Conservation (phyloP, 1,140 invertebrate genomes). For the Pomacea maculata region DNA sequence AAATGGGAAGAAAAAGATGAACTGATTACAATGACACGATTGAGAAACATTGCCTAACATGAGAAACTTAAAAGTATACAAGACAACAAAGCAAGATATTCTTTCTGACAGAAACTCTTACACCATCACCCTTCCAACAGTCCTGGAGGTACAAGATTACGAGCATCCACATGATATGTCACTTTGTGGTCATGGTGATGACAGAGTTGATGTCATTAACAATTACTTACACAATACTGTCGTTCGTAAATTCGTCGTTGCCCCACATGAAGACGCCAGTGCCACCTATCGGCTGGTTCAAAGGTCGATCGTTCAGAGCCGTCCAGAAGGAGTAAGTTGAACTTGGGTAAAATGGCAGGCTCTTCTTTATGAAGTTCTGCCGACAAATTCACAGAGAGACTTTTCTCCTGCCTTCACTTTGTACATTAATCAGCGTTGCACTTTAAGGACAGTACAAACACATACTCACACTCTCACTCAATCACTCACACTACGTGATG, state of each 20-base stretch:
- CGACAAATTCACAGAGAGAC: too few species aligned
- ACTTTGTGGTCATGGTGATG: too few species aligned
- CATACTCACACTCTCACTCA: too few species aligned
- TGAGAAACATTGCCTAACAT: background rate
- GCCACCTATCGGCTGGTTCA: constrained; percentile 8
- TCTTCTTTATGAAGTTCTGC: constrained; percentile 21
- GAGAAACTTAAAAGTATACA: background rate
- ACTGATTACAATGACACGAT: background rate
- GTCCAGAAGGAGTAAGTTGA: constrained; percentile 22
- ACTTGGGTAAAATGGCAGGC: background rate
- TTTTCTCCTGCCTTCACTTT: too few species aligned
- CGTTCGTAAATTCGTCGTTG: constrained; percentile 13
- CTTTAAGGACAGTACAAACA: too few species aligned
- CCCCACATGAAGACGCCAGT: constrained; percentile 21
- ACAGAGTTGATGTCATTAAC: too few species aligned
- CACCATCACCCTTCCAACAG: too few species aligned
- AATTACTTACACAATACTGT: constrained; percentile 16
- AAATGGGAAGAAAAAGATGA: background rate
- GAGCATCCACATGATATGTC: too few species aligned
- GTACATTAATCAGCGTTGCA: too few species aligned
- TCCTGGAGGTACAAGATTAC: too few species aligned
- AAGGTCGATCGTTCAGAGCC: constrained; percentile 23
- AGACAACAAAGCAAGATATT: background rate
- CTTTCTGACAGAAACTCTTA: background rate
- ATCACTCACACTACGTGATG: too few species aligned